These are phyloP conservation scores for Cephus cinctus DNA, from an alignment of 1,140 invertebrate genomes.

Conservation along the genomic window DNA sequence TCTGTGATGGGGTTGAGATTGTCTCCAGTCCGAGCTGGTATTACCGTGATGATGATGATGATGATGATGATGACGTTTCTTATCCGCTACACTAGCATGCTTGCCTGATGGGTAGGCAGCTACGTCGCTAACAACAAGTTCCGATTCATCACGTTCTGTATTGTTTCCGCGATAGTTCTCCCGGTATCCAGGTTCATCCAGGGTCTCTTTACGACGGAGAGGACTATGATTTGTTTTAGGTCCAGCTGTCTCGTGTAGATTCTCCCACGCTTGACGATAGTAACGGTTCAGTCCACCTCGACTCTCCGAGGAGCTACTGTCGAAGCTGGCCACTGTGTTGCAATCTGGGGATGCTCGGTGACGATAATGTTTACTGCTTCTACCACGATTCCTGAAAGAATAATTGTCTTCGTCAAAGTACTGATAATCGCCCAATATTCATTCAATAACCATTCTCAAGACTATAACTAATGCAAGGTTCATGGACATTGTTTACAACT, in stretches of 20 bases:
- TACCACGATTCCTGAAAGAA: conserved; percentile 63
- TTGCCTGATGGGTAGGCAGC: conserved; percentile 55
- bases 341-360: conserved; percentile 85
- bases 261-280: conserved; percentile 90
- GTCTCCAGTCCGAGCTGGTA: conserved; percentile 45
- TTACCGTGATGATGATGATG: conserved; percentile 70
- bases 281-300: conserved; percentile 78
- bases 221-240: conserved; percentile 62
- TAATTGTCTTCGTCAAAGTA: conserved; percentile 29
- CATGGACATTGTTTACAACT: too few relatives aligned
- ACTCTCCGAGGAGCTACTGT: conserved; percentile 81
- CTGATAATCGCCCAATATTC: too few relatives aligned
- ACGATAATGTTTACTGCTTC: conserved; percentile 77
- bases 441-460: too few relatives aligned
- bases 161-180: conserved; percentile 56
- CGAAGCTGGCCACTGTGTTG: conserved; percentile 84
- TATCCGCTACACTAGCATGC: conserved; percentile 55
- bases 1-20: conserved; percentile 49
- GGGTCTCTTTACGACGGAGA: conserved; percentile 67
- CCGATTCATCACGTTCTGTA: conserved; percentile 75
- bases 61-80: conserved; percentile 79
- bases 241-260: conserved; percentile 79
- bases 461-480: too few relatives aligned
- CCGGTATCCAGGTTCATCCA: conserved; percentile 64
- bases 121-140: conserved; percentile 77